Evolutionary conservation across 2,113 vertebrate species (phyloP).

Genomic region (Aythya baeri): DNA sequence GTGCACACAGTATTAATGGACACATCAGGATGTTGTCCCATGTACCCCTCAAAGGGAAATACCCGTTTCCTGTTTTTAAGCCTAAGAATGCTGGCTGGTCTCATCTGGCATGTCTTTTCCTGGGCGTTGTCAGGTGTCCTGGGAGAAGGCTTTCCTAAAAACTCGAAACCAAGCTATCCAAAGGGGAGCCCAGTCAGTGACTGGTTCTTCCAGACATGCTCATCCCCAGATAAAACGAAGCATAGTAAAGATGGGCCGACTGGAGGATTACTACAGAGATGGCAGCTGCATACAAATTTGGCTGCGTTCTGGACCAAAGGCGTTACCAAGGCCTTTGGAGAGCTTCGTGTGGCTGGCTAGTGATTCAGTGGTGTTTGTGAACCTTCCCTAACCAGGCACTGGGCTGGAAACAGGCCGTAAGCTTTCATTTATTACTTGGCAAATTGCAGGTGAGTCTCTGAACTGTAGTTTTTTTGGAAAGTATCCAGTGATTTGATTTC

Average conservation of each 20-base stretch:
- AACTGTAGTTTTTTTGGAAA: neutral
- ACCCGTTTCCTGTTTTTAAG: accelerated
- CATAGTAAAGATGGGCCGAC: accelerated
- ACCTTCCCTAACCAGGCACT: neutral
- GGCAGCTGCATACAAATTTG: accelerated
- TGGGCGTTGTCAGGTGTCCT: neutral
- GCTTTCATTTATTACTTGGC: neutral
- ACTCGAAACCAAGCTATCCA: neutral
- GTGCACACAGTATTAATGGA: neutral
- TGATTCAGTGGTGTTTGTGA: neutral
- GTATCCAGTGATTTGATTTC: accelerated
- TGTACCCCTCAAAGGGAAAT: neutral
- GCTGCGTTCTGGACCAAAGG: neutral
- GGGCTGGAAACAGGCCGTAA: accelerated
- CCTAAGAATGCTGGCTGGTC: neutral
- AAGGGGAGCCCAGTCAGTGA: neutral
- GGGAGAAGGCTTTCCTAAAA: neutral
- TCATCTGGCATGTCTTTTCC: accelerated
- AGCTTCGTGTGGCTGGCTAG: neutral
- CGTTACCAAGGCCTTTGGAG: accelerated
- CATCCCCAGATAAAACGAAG: neutral
- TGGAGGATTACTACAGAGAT: accelerated
- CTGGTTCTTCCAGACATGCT: neutral
- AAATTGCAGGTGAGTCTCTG: neutral
- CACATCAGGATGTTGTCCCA: accelerated